Conservation (phyloP, 2,113 vertebrate species). For the Otocyon megalotis region DNA sequence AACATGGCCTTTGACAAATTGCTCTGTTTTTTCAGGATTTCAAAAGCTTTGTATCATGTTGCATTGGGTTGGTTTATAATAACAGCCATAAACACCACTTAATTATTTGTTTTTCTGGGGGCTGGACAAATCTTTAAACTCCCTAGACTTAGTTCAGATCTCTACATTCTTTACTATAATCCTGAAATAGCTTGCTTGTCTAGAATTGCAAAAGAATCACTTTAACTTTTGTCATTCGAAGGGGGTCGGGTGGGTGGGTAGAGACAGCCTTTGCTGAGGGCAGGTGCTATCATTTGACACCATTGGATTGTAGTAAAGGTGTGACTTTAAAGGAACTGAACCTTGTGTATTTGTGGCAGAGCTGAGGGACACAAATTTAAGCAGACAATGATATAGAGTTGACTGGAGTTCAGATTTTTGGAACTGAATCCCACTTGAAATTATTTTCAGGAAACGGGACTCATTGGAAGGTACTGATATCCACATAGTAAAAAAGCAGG, state of each 20-base stretch:
- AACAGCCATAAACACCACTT: not conserved
- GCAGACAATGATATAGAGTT: not conserved
- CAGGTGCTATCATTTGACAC: not conserved
- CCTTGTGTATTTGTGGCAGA: not conserved
- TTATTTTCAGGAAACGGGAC: not conserved
- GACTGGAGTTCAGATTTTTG: not conserved
- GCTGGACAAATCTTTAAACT: not conserved
- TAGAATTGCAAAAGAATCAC: not conserved
- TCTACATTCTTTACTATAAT: not conserved
- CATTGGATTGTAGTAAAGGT: not conserved
- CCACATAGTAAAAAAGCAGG: not conserved
- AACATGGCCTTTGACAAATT: not conserved
- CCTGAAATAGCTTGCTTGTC: not conserved
- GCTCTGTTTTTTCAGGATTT: constrained; percentile 65
- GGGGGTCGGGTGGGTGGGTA: no score
- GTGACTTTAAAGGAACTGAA: not conserved
- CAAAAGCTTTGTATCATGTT: constrained; percentile 26
- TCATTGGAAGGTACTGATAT: not conserved
- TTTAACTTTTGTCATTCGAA: not conserved
- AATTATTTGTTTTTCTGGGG: constrained; percentile 36
- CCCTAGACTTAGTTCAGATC: not conserved
- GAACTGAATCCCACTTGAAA: not conserved
- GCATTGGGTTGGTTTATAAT: constrained; percentile 39
- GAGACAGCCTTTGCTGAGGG: not conserved
- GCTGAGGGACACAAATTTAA: not conserved